Percentiles rank a stretch among this genome's conserved stretches.
phyloP scores from a whole-genome alignment of 1,140 invertebrate species.

The Neodiprion lecontei region DNA sequence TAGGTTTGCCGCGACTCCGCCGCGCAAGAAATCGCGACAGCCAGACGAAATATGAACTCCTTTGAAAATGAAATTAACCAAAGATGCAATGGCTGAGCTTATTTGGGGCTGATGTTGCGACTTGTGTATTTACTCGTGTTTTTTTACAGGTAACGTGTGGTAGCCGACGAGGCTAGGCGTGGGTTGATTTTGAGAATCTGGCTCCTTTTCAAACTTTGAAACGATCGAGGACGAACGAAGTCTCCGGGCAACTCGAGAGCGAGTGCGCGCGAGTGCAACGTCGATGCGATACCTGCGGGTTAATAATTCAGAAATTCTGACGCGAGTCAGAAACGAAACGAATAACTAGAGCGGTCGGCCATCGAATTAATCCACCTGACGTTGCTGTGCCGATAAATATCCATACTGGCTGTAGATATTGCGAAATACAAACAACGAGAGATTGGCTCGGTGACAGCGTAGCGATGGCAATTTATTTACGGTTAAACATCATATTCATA shows the following conservation, averaged over 20 bases:
- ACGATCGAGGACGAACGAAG: constrained; percentile 36
- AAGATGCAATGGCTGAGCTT: constrained; percentile 13
- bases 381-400: neutral
- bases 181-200: constrained; percentile 24
- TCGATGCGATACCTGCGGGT: no score
- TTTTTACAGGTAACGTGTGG: neutral
- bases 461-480: constrained; percentile 36
- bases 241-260: constrained; percentile 36
- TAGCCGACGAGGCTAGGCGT: no score
- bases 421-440: constrained; percentile 25
- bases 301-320: neutral
- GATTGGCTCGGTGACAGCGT: constrained; percentile 35
- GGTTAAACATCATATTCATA: constrained; percentile 40
- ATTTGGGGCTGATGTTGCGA: no score
- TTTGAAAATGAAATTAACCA: constrained; percentile 28
- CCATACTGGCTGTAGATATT: constrained; percentile 13
- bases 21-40: constrained; percentile 12
- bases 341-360: neutral
- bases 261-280: neutral
- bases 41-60: constrained; percentile 16
- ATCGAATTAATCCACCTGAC: neutral
- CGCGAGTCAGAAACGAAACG: neutral
- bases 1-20: constrained; percentile 23
- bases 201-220: constrained; percentile 38
- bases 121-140: neutral